Base-by-base conservation (phyloP, 2,888 invertebrate genomes). In the Acanthopleura granulata region DNA sequence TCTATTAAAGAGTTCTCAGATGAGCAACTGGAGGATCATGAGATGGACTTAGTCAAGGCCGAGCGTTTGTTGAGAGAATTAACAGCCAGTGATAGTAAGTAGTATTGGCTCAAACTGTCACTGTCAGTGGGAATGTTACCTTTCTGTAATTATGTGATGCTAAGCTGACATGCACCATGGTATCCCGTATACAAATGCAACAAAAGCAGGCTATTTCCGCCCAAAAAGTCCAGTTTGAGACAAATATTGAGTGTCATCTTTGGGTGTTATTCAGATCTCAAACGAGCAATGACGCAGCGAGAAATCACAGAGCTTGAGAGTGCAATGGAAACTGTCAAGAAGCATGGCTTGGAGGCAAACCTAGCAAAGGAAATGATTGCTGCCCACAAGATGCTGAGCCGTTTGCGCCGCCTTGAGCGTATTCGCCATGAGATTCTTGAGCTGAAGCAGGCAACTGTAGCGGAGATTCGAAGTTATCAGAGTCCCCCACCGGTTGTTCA, bases 1-100 rank as follows among this genome's bases (percentile, higher is more conserved):
- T 85, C 87, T 9, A 84, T 89, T 66, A 84, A 81, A 40, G 87
- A 88, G 73, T 89, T 89, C 77, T 84, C 87, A 79, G 83, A 85
- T 30, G 86, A 85, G 62, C 85, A 88, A 62, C 83, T 89, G 16
- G 83, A 85, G 61, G 89, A 89, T 78, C 82, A 84, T 72, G 89
- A 89, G 74, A 86, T 87, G 85, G 89, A 89, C 74, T 80, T 89
- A 49, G 82, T 83, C 40, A 88, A 85, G 72, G 89, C 89, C 12
- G 85, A 88, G 75, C 77, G 79, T 73, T 79, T 89, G 11, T 81
- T 89, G 51, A 85, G 82, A 75, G 85, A 88, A 78, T 75, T 88
- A 29, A 74, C 80, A 27, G 85, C 88, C n/a, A 83, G 82, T 79
- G 88, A 89, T 74, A 84, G 89, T 89, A 79, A 79, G 85, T 79